A percentile compares a stretch with the other conserved stretches of the same genome.
phyloP scores from a whole-genome alignment of 2,888 invertebrate genomes.

The Notodonta ziczac region DNA sequence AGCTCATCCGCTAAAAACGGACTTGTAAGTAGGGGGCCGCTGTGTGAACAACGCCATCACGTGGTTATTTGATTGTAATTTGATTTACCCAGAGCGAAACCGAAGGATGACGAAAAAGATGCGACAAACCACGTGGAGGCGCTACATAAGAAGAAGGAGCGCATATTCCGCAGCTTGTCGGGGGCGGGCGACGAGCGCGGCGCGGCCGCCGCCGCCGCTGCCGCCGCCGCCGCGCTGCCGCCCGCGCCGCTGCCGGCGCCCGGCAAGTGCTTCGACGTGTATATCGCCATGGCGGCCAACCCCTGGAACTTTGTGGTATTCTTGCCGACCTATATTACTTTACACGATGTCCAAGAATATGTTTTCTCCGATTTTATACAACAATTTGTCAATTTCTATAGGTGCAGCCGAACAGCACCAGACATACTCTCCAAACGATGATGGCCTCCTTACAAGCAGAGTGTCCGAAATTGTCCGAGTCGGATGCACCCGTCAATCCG shows the following conservation, averaged over 20 bases:
- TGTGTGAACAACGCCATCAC: too few relatives aligned
- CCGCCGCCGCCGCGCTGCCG: constrained; percentile 50
- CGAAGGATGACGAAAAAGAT: constrained; percentile 58
- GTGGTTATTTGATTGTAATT: too few relatives aligned
- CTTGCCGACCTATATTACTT: neutral
- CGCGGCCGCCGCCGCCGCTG: constrained; percentile 12
- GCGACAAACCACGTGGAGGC: constrained; percentile 66
- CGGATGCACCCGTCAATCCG: constrained; percentile 66
- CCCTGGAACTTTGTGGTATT: constrained; percentile 89
- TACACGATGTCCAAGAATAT: too few relatives aligned
- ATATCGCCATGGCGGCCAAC: constrained; percentile 90
- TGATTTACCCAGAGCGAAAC: constrained; percentile 52
- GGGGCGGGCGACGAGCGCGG: constrained; percentile 21
- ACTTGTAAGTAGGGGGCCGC: too few relatives aligned
- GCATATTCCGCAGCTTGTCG: constrained; percentile 68
- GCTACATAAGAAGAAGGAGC: constrained; percentile 75
- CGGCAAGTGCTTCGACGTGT: constrained; percentile 88
- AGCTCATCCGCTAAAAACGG: too few relatives aligned
- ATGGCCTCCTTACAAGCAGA: constrained; percentile 87
- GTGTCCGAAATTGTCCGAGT: constrained; percentile 81
- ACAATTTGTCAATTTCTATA: constrained; percentile 24
- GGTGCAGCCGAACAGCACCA: constrained; percentile 74
- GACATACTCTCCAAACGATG: constrained; percentile 81
- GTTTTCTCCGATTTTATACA: too few relatives aligned
- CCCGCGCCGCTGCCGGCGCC: constrained; percentile 68